Evolutionary conservation across 2,113 vertebrate species (phyloP).

Genomic region (Gambusia holbrooki): DNA sequence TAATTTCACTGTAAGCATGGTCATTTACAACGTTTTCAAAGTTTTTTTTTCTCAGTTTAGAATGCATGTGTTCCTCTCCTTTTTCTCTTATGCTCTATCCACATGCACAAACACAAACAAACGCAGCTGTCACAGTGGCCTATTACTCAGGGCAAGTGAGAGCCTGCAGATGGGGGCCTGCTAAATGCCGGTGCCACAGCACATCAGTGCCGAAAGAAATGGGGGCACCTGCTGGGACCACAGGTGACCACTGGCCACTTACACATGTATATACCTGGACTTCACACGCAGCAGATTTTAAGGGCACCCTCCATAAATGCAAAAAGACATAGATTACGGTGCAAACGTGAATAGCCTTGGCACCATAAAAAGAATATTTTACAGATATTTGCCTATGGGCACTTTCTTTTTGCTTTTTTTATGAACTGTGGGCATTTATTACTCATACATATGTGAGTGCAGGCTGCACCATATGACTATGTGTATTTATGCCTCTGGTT

Average conservation of each 20-base stretch:
- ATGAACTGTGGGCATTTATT: constrained; percentile 32
- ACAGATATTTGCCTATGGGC: constrained; percentile 34
- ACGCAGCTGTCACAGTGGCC: constrained; percentile 74
- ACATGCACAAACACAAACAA: constrained; percentile 62
- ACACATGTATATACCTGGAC: constrained; percentile 22
- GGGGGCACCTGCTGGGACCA: constrained; percentile 71
- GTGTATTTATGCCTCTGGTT: constrained; percentile 27
- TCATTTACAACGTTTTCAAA: constrained; percentile 22
- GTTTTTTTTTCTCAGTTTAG: constrained; percentile 19
- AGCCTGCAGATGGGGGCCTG: constrained; percentile 70
- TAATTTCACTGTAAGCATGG: constrained; percentile 7
- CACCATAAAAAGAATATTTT: constrained; percentile 41
- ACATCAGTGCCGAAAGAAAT: constrained; percentile 65
- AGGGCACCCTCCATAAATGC: constrained; percentile 9
- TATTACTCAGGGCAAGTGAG: constrained; percentile 70
- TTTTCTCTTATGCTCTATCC: constrained; percentile 16
- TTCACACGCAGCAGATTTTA: background rate
- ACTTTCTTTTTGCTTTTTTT: constrained; percentile 9
- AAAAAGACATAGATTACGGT: constrained; percentile 31
- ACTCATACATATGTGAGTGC: constrained; percentile 24
- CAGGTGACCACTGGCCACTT: constrained; percentile 69
- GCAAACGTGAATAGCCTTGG: constrained; percentile 4
- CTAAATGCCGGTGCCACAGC: constrained; percentile 78
- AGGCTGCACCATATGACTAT: background rate
- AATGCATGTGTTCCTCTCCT: constrained; percentile 7